A percentile compares a stretch with the other conserved stretches of the same genome.
Conservation (phyloP, 2,888 invertebrate species). For the Dryocosmus kuriphilus region DNA sequence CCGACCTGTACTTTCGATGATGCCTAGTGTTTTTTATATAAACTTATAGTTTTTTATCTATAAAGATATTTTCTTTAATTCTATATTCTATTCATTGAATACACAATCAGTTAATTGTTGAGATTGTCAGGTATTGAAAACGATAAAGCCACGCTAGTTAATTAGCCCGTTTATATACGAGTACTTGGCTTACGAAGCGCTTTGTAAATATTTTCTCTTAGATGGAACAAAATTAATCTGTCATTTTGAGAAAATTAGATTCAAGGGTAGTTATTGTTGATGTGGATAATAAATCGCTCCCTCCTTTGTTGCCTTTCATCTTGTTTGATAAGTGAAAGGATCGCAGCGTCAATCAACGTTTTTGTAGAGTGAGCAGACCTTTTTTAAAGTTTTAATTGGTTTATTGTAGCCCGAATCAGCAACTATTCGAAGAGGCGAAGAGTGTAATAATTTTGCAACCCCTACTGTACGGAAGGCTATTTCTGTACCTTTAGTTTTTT, state of each 20-base stretch:
- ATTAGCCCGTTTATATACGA: constrained; percentile 13
- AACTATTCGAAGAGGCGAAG: not conserved
- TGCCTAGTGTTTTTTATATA: constrained; percentile 2
- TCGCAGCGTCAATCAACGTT: constrained; percentile 7
- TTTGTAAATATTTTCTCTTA: constrained; percentile 35
- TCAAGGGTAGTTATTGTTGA: constrained; percentile 19
- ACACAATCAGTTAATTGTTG: too few relatives aligned
- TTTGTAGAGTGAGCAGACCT: constrained; percentile 2
- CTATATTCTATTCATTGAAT: too few relatives aligned
- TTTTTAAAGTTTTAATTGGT: constrained; percentile 19
- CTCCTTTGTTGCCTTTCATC: constrained; percentile 30
- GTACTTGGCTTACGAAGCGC: constrained; percentile 12
- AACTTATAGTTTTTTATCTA: too few relatives aligned
- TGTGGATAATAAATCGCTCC: constrained; percentile 28
- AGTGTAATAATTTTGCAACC: not conserved
- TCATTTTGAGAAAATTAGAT: constrained; percentile 24
- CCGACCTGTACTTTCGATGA: constrained; percentile 23
- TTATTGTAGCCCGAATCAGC: not conserved
- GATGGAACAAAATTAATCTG: constrained; percentile 26
- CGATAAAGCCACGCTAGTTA: not conserved
- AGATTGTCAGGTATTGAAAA: not conserved
- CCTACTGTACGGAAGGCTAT: not conserved
- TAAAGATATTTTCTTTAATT: too few relatives aligned
- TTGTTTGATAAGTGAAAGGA: constrained; percentile 25
- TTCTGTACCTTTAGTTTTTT: not conserved